These are phyloP conservation scores for Pipistrellus pipistrellus DNA, from an alignment of 2,797 vertebrate genomes.

Conservation along the genomic window DNA sequence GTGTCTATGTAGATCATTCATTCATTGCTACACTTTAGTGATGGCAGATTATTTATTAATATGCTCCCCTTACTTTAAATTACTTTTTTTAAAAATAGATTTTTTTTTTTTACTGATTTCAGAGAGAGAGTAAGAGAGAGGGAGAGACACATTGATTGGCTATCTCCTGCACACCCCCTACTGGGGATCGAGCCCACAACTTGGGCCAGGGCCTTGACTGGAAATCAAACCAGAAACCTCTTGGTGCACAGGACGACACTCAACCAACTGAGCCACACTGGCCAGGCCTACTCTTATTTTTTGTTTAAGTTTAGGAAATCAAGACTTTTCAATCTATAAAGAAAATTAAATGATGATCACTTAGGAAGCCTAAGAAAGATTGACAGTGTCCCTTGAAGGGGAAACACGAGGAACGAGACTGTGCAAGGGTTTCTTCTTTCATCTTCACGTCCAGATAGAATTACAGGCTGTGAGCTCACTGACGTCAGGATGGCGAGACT, in stretches of 20 bases:
- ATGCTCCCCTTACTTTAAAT: conserved; percentile 21
- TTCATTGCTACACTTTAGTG: neutral
- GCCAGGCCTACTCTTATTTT: neutral
- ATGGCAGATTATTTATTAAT: neutral
- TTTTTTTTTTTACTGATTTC: neutral
- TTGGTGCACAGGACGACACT: neutral
- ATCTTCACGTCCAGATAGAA: conserved; percentile 54
- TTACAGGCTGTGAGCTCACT: conserved; percentile 44
- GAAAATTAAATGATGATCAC: conserved; percentile 55
- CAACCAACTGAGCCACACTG: neutral
- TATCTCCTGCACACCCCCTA: no score
- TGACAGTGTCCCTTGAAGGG: conserved; percentile 48
- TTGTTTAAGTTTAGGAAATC: conserved; percentile 33
- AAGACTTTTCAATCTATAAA: conserved; percentile 19
- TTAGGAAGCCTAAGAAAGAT: neutral
- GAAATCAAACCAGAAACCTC: neutral
- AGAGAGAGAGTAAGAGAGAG: neutral
- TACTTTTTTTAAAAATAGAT: neutral
- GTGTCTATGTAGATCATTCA: neutral
- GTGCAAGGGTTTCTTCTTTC: conserved; percentile 41
- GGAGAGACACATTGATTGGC: neutral
- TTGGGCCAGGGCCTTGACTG: neutral
- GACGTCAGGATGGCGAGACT: conserved; percentile 58
- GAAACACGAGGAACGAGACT: neutral
- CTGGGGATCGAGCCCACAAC: neutral